Percentiles rank a stretch among this genome's conserved stretches.
These are phyloP conservation scores for Haliaeetus leucogaster DNA, from an alignment of 2,113 vertebrate species.

Conservation along the genomic window DNA sequence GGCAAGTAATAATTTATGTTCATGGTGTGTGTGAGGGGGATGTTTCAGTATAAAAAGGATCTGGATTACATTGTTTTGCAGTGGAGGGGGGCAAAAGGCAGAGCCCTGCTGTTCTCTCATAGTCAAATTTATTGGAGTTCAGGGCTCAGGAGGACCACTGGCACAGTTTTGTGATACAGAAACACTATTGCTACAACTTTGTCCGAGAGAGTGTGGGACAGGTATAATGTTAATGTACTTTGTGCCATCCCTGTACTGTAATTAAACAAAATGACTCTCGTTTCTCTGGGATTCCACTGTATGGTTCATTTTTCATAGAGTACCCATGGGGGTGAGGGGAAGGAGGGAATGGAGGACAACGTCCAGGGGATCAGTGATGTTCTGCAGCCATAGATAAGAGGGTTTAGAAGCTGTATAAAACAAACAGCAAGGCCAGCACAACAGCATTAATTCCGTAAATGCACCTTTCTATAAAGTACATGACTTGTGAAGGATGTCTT, in stretches of 20 bases:
- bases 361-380: not conserved
- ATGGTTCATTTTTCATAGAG: not conserved
- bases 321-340: not conserved
- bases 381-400: not conserved
- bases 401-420: not conserved
- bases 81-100: not conserved
- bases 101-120: not conserved
- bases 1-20: not conserved
- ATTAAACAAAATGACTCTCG: not conserved
- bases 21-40: not conserved
- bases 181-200: not conserved
- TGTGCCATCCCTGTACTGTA: not conserved
- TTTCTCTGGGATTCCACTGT: not conserved
- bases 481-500: constrained; percentile 42
- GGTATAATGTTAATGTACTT: not conserved
- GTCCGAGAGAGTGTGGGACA: not conserved
- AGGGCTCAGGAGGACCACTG: not conserved
- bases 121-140: not conserved
- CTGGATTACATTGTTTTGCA: not conserved
- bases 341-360: not conserved
- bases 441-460: constrained; percentile 28
- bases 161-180: not conserved
- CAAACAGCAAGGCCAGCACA: constrained; percentile 19
- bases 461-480: constrained; percentile 23
- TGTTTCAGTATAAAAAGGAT: not conserved